Percentiles rank a stretch among this genome's conserved stretches.
Conservation (phyloP, 2,797 vertebrate genomes). For the Chiroxiphia lanceolata region DNA sequence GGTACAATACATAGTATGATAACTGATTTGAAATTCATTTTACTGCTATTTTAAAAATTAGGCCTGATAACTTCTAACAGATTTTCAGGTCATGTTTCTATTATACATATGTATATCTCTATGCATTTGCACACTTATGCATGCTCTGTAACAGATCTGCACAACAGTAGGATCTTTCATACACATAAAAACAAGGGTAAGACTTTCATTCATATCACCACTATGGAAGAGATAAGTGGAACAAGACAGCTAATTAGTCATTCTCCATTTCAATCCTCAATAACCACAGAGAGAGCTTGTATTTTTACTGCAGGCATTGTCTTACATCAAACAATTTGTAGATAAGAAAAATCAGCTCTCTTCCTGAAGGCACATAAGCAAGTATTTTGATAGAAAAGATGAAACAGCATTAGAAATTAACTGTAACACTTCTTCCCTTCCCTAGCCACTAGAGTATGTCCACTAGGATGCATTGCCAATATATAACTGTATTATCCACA, state of each 20-base stretch:
- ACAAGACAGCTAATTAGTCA: slow-evolving; percentile 29
- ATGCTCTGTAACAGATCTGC: neutral
- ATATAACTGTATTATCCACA: neutral
- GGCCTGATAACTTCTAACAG: neutral
- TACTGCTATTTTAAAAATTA: neutral
- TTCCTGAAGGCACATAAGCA: slow-evolving; percentile 20
- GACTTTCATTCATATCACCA: neutral
- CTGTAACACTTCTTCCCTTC: neutral
- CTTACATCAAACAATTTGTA: slow-evolving; percentile 45
- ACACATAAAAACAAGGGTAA: neutral
- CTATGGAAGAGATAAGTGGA: slow-evolving; percentile 10
- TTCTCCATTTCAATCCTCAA: neutral
- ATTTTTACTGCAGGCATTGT: slow-evolving; percentile 48
- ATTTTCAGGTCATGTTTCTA: neutral
- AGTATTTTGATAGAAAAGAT: slow-evolving; percentile 45
- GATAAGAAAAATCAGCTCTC: slow-evolving; percentile 39
- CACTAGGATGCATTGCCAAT: neutral
- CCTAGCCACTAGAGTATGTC: neutral
- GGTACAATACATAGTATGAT: neutral
- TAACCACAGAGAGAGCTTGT: neutral
- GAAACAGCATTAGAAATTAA: slow-evolving; percentile 53
- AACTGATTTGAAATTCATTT: neutral
- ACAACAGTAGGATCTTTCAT: neutral
- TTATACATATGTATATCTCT: neutral
- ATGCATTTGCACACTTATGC: neutral